These are phyloP conservation scores for Microcebus jonahi DNA, from an alignment of 2,113 vertebrate species.

Conservation along the genomic window DNA sequence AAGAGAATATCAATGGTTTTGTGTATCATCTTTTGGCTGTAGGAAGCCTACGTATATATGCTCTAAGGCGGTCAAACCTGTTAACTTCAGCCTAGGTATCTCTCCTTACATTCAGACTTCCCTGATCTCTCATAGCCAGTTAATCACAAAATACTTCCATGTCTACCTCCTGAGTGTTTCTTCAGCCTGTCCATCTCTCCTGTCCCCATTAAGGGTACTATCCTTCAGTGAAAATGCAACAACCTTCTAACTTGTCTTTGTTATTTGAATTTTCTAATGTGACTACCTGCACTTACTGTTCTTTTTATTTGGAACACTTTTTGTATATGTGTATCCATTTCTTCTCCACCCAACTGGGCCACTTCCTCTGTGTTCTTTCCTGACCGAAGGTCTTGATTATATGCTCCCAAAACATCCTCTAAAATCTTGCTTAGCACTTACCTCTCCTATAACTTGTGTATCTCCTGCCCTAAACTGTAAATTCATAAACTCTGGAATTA, in stretches of 20 bases:
- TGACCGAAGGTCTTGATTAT: not conserved
- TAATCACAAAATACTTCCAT: not conserved
- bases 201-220: not conserved
- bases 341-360: not conserved
- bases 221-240: not conserved
- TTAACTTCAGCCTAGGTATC: not conserved
- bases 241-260: not conserved
- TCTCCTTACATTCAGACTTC: not conserved
- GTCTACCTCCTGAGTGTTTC: not conserved
- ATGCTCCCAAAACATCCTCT: not conserved
- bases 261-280: slow-evolving; percentile 16
- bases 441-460: not conserved
- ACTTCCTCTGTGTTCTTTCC: not conserved
- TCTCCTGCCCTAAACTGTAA: not conserved
- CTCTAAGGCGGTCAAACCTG: not conserved
- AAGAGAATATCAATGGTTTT: not conserved
- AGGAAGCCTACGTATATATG: not conserved
- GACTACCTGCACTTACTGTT: not conserved
- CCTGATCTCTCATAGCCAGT: not conserved
- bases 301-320: slow-evolving; percentile 4
- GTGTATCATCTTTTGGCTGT: not conserved
- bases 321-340: not conserved
- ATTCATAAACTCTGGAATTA: not conserved
- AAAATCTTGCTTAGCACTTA: slow-evolving; percentile 2
- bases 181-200: not conserved